Base-by-base conservation (phyloP, 2,113 vertebrate genomes). In the Rostratula benghalensis region DNA sequence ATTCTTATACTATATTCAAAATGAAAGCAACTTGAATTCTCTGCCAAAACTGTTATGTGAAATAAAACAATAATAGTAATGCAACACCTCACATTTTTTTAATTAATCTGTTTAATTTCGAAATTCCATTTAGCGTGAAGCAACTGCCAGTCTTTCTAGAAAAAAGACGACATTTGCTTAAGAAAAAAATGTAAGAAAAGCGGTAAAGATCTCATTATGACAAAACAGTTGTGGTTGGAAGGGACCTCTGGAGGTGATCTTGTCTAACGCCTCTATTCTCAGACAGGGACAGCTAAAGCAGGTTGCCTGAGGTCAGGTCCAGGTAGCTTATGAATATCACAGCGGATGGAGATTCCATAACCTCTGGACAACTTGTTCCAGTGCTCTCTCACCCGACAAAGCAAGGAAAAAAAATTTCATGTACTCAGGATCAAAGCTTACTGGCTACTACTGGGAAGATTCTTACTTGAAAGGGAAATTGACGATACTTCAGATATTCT, bases 401-500 rank as follows among this genome's bases (percentile, higher is more conserved):
- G 3, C 35, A 39, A 67, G 79, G 7, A 59, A 39, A 48, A 48
- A 1, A 22, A 19, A 53, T 56, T n/a, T 63, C 21, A 39, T 20
- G 43, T 45, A 79, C 11, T 68, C 28, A 73, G 59, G 17, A 79
- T 64, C 14, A 70, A 84, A 24, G 20, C 28, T 89, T 89, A 41
- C 57, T 65, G 33, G 33, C 25, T 86, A 31, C 51, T 13, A 51
- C 11, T 10, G 73, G 9, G 6, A 76, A 67, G 37, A 51, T 33
- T 85, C 50, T 97, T 95, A 99, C 99, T 97, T 99, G 99, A 97
- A 99, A 99, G 6, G 99, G 98, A 93, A 99, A 99, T 35, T 99
- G 99, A 39, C 99, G 98, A 45, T 98, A 98, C 95, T 98, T 99
- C 95, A 99, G 98, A 97, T 99, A 99, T 4, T 99, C 99, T 78